Evolutionary conservation across 1,140 invertebrate genomes (phyloP), one percentile per base, ranked within the genome.

Genomic region (Sinella curviseta): DNA sequence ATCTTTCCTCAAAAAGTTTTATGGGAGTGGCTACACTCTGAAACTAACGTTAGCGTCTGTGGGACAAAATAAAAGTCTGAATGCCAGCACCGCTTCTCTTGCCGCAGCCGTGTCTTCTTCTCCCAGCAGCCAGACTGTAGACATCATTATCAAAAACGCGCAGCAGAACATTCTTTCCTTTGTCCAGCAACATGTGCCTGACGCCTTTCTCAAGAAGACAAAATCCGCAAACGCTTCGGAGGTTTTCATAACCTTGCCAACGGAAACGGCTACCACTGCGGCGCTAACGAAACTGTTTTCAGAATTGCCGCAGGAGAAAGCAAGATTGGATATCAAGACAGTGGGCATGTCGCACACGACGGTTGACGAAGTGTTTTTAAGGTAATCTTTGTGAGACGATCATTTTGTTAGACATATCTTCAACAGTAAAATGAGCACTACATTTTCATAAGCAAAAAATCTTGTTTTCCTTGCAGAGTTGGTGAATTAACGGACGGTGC

Each of bases 1-100:
- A 24, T 84, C 90, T 24, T 91, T 89, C 83, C 84, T 91, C 4
- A 91, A 91, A 83, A 87, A 86, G 78, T 85, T 85, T 30, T 89
- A 89, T 82, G 89, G 89, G 17, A 74, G 12, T 4, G 30, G 70
- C 3, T 34, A 74, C 30, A 34, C 30, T 74, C 70, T 74, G 2
- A 74, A 31, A 24, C 17, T 74, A 2, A 28, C 70, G n/a, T 26
- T 26, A n/a, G n/a, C n/a, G 39, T 48, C 17, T 48, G 4, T 48
- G 39, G 39, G 1, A 55, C 74, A 78, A 1, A 17, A 57, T 55
- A 12, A 54, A n/a, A 14, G 14, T 74, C 34, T 39, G 20, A 28
- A 8, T 4, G 33, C 74, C 28, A 3, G 36, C 1, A 17, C 39
- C 4, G 39, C 39, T 48, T 39, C 54, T 14, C 55, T 74, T 75